Evolutionary conservation across 2,113 vertebrate species (phyloP).

Genomic region (Asarcornis scutulata): DNA sequence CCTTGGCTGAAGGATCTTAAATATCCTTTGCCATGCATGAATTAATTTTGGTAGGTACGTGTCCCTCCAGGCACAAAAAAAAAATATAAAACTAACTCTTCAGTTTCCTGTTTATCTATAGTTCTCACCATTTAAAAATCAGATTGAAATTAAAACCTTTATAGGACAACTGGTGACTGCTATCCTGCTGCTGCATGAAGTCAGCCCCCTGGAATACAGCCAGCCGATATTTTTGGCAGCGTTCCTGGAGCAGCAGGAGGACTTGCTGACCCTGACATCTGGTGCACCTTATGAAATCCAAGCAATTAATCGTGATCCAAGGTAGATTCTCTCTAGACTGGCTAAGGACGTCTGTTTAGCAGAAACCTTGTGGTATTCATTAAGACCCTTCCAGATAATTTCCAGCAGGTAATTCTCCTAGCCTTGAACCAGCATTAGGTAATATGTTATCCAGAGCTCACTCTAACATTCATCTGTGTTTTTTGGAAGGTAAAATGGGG

Average conservation of each 20-base stretch:
- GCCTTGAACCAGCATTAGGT: conserved; percentile 30
- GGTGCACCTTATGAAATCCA: conserved; percentile 65
- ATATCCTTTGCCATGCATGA: not conserved
- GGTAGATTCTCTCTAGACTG: conserved; percentile 62
- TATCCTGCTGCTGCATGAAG: conserved; percentile 51
- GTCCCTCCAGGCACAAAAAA: not conserved
- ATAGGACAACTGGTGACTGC: not conserved
- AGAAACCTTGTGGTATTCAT: conserved; percentile 67
- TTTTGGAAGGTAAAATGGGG: conserved; percentile 23
- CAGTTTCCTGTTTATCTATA: conserved; percentile 25
- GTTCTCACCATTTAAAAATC: conserved; percentile 41
- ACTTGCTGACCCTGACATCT: conserved; percentile 70
- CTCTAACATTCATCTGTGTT: not conserved
- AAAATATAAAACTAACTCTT: not conserved
- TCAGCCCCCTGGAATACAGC: conserved; percentile 45
- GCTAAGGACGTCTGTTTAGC: conserved; percentile 42
- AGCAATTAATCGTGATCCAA: conserved; percentile 64
- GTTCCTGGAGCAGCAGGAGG: conserved; percentile 54
- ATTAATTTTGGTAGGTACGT: not conserved
- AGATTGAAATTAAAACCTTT: conserved; percentile 1
- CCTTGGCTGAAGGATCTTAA: not conserved
- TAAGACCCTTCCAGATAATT: conserved; percentile 40
- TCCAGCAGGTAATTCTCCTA: conserved; percentile 67
- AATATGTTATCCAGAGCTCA: not conserved
- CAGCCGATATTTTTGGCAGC: conserved; percentile 56